Percentiles rank a stretch among this genome's conserved stretches.
phyloP scores from a whole-genome alignment of 2,113 vertebrate genomes.

The Neolamprologus devosi region DNA sequence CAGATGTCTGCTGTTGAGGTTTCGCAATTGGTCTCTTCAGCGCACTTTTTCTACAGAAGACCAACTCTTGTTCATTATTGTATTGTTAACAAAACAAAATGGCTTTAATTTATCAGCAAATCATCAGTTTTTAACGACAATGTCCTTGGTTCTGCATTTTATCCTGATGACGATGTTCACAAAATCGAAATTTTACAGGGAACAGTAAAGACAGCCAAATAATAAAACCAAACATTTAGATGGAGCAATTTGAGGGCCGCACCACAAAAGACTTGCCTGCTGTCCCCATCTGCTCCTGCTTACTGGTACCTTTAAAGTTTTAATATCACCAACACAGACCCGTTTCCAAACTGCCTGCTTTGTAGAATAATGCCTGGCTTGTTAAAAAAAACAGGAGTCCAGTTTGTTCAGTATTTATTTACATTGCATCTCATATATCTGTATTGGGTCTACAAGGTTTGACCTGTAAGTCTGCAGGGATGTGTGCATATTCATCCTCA shows the following conservation, averaged over 20 bases:
- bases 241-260: neutral
- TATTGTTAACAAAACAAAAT: slow-evolving; percentile 1
- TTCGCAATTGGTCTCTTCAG: neutral
- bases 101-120: neutral
- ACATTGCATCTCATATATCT: slow-evolving; percentile 23
- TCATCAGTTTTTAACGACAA: slow-evolving; percentile 3
- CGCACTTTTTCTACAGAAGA: neutral
- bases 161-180: neutral
- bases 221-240: slow-evolving; percentile 45
- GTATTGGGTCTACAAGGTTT: neutral
- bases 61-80: neutral
- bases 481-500: neutral
- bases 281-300: slow-evolving; percentile 57
- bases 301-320: slow-evolving; percentile 37
- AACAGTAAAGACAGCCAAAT: slow-evolving; percentile 4
- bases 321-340: slow-evolving; percentile 3
- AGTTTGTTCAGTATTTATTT: slow-evolving; percentile 35
- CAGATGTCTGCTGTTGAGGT: neutral
- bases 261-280: neutral
- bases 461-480: slow-evolving; percentile 7
- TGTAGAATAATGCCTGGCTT: slow-evolving; percentile 18
- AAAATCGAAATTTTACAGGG: slow-evolving; percentile 11
- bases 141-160: neutral
- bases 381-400: slow-evolving; percentile 22
- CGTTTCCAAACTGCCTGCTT: neutral